These are phyloP conservation scores for Nomada flava DNA, from an alignment of 2,888 invertebrate genomes.

Conservation along the genomic window DNA sequence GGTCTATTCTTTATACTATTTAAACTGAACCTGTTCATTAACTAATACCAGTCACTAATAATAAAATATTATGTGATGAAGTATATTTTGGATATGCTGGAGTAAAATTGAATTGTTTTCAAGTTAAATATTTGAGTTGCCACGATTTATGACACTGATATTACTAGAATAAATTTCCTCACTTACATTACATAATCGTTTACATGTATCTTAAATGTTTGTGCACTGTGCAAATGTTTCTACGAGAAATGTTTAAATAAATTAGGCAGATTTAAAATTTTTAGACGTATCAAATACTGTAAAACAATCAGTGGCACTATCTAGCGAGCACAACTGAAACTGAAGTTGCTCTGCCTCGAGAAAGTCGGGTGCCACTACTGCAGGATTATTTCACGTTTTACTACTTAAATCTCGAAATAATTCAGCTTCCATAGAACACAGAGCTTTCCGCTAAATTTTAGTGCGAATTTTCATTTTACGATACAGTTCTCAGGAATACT, in stretches of 20 bases:
- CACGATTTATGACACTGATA: too few relatives aligned
- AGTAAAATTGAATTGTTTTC: too few relatives aligned
- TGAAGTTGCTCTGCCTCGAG: background rate
- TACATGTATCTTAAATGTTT: too few relatives aligned
- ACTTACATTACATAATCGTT: too few relatives aligned
- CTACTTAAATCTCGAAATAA: constrained; percentile 14
- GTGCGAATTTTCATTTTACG: background rate
- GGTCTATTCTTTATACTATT: too few relatives aligned
- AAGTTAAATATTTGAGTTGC: too few relatives aligned
- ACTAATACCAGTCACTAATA: too few relatives aligned
- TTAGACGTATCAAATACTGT: background rate
- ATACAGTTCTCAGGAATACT: background rate
- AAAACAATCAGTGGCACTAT: constrained; percentile 32
- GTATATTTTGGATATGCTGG: too few relatives aligned
- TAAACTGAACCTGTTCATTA: too few relatives aligned
- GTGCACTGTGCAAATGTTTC: background rate
- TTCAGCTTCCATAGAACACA: background rate
- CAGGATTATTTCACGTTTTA: constrained; percentile 20
- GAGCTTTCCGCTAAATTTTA: background rate
- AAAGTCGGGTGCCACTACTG: constrained; percentile 8
- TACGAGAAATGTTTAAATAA: background rate
- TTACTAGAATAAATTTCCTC: too few relatives aligned
- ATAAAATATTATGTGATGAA: too few relatives aligned
- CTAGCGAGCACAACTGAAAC: constrained; percentile 21
- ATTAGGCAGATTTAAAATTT: background rate